phyloP scores from a whole-genome alignment of 1,140 invertebrate species.

The Ruditapes philippinarum region DNA sequence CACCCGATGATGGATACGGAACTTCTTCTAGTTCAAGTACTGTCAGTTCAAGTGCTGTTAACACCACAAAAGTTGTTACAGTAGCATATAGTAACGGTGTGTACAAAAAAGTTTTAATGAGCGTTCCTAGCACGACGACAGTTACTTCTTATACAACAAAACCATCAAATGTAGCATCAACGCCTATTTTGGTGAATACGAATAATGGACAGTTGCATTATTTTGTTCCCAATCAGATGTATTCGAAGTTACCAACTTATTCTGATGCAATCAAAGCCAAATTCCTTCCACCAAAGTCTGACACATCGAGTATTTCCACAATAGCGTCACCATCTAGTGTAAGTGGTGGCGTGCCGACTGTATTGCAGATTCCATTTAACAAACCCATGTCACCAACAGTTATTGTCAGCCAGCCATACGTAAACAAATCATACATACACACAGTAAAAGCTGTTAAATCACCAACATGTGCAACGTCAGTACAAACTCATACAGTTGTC shows the following conservation, averaged over 20 bases:
- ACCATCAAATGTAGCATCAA: not conserved
- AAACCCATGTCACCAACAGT: not conserved
- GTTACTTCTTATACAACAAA: not conserved
- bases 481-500: not conserved
- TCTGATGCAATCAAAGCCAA: not conserved
- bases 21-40: not conserved
- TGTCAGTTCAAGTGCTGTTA: not conserved
- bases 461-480: not conserved
- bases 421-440: not conserved
- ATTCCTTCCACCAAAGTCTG: not conserved
- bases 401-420: not conserved
- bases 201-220: not conserved
- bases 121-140: not conserved
- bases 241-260: not conserved
- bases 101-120: not conserved
- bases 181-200: not conserved
- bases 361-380: not conserved
- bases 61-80: not conserved
- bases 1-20: not conserved
- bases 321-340: not conserved
- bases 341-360: not conserved
- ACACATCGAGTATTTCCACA: no score
- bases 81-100: not conserved
- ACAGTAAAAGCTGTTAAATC: not conserved
- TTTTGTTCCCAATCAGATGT: not conserved